Base-by-base conservation (phyloP, 1,140 invertebrate species). In the Eciton burchellii region DNA sequence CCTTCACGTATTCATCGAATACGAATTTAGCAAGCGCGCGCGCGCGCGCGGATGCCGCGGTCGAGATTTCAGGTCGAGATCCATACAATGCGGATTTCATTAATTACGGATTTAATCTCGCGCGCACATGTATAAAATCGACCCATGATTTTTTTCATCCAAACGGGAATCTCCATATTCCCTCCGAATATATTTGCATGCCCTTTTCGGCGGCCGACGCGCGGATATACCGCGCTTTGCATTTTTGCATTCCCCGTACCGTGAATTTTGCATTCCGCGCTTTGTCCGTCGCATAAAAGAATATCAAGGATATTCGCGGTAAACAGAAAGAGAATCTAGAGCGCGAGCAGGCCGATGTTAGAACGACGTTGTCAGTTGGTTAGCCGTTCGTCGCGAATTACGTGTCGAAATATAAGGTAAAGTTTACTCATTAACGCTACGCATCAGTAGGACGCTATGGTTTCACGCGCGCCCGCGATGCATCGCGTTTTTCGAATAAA, bases 321-420 rank as follows among this genome's bases (percentile, higher is more conserved):
- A 84, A 84, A 86, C 66, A 86, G 73, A 83, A 84, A 74, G 56
- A 54, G 47, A 56, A 87, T 84, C 59, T 73, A 49, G 52, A 59
- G 76, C 47, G 79, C 60, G 66, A 82, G 63, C 45, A 63, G 62
- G 52, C 62, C 79, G 62, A 57, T 83, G 77, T 88, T 88, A 88
- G 83, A 76, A 88, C 41, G 82, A 24, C 63, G 54, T 66, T 70
- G 86, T 66, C 62, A 88, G n/a, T 52, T 81, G 70, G 70, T 88
- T 88, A 88, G 86, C 72, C 56, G 57, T 56, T 12, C 4, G 19
- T 14, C 49, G 83, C 74, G 54, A 88, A 88, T 88, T 85, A 57
- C 26, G 19, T 66, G 57, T 8, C 43, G 49, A 88, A 88, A 88
- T 70, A 85, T 24, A 12, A n/a, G n/a, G 19, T n/a, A 49, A 84